Conservation (phyloP, 2,888 invertebrate species). For the Mycalesis mineus region DNA sequence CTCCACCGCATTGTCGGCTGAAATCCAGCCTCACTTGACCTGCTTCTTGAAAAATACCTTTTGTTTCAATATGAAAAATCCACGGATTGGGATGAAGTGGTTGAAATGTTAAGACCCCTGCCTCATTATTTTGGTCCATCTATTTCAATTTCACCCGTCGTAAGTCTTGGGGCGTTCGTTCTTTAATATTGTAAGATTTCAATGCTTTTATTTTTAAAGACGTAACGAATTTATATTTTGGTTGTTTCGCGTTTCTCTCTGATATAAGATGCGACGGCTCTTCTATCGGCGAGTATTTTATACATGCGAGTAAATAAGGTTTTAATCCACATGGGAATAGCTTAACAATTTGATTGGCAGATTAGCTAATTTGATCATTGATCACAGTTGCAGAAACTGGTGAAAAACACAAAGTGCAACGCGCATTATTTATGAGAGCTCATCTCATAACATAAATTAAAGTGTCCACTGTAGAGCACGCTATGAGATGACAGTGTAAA, state of each 20-base stretch:
- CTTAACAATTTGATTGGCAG: too few species aligned
- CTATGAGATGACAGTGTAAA: slow-evolving; percentile 6
- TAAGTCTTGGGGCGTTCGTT: not conserved
- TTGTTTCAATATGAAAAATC: slow-evolving; percentile 73
- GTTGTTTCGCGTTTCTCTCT: too few species aligned
- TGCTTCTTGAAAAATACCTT: slow-evolving; percentile 52
- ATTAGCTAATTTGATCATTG: too few species aligned
- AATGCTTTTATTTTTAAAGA: too few species aligned
- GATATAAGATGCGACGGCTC: too few species aligned
- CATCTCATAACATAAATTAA: not conserved
- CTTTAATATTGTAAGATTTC: not conserved
- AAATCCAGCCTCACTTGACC: slow-evolving; percentile 55
- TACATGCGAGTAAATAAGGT: too few species aligned
- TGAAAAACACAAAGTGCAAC: not conserved
- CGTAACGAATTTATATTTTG: too few species aligned
- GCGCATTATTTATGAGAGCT: not conserved
- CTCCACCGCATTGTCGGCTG: slow-evolving; percentile 34
- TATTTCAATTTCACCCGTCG: slow-evolving; percentile 1
- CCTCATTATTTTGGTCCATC: slow-evolving; percentile 14
- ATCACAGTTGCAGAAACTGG: too few species aligned
- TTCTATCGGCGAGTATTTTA: too few species aligned
- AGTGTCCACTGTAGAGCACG: not conserved
- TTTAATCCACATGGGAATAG: too few species aligned
- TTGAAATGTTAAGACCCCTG: slow-evolving; percentile 16
- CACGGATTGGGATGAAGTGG: slow-evolving; percentile 33